Evolutionary conservation across 2,888 invertebrate genomes (phyloP).

Genomic region (Pollenia griseotomentosa): DNA sequence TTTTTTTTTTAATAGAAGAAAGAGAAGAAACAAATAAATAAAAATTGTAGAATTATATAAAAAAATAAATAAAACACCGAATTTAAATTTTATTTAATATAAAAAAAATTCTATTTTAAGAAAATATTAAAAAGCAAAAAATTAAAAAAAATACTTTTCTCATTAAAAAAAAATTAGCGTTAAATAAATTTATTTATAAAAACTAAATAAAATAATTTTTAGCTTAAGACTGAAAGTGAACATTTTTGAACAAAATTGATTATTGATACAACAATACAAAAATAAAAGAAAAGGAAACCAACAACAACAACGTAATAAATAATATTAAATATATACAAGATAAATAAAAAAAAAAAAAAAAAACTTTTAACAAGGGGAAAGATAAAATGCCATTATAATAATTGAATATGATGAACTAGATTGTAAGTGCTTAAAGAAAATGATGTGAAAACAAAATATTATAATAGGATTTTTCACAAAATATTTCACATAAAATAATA

Average conservation of each 20-base stretch:
- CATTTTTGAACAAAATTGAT: conserved; percentile 44
- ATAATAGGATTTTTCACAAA: conserved; percentile 41
- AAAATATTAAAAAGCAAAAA: neutral
- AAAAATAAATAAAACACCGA: conserved; percentile 61
- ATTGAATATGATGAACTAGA: conserved; percentile 61
- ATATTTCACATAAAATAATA: neutral
- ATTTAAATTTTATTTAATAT: conserved; percentile 58
- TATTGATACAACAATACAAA: conserved; percentile 12
- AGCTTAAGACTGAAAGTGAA: conserved; percentile 67
- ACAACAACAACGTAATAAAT: conserved; percentile 49
- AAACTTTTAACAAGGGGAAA: conserved; percentile 59
- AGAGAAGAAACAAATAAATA: neutral
- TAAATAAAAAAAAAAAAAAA: neutral
- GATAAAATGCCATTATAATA: conserved; percentile 69
- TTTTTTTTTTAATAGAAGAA: conserved; percentile 31
- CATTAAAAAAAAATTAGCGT: conserved; percentile 16
- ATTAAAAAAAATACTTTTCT: conserved; percentile 1
- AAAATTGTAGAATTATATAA: conserved; percentile 18
- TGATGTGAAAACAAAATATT: conserved; percentile 42
- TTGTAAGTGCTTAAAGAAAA: conserved; percentile 52
- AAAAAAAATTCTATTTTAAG: conserved; percentile 30
- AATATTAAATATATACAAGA: conserved; percentile 15
- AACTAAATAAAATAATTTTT: conserved; percentile 25
- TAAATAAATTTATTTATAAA: conserved; percentile 35
- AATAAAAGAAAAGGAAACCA: conserved; percentile 29